Percentiles rank a stretch among this genome's conserved stretches.
Conservation (phyloP, 2,888 invertebrate species). For the Epiblema foenella region DNA sequence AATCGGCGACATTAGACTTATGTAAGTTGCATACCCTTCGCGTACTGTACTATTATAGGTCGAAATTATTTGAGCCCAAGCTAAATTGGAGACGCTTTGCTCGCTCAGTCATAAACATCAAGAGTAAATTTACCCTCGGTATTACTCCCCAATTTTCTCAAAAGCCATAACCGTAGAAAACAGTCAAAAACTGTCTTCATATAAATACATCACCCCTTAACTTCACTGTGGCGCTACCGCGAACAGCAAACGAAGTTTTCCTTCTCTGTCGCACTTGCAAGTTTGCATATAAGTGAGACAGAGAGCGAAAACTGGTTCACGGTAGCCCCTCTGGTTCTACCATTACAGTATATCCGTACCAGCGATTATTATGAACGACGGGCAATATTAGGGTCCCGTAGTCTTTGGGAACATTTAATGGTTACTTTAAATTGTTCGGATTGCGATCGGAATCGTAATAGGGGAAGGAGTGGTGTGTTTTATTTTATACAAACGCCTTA, state of each 20-base stretch:
- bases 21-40: too few species aligned
- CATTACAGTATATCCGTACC: conserved; percentile 35
- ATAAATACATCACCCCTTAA: conserved; percentile 35
- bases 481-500: background rate
- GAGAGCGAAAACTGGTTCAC: too few species aligned
- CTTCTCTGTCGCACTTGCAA: too few species aligned
- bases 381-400: conserved; percentile 14
- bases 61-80: too few species aligned
- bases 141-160: background rate
- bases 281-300: too few species aligned
- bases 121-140: background rate
- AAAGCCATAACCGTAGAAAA: background rate
- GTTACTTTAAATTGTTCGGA: conserved; percentile 26
- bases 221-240: too few species aligned
- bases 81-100: too few species aligned
- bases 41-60: too few species aligned
- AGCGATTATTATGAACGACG: conserved; percentile 33
- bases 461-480: background rate
- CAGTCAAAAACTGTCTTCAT: conserved; percentile 6
- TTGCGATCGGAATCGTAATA: conserved; percentile 12
- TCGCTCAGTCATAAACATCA: too few species aligned
- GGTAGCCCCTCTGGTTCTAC: too few species aligned
- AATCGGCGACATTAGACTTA: too few species aligned
- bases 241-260: too few species aligned
- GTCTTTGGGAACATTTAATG: conserved; percentile 24